phyloP scores from a whole-genome alignment of 2,797 vertebrate species.

The Neoniphon sammara region DNA sequence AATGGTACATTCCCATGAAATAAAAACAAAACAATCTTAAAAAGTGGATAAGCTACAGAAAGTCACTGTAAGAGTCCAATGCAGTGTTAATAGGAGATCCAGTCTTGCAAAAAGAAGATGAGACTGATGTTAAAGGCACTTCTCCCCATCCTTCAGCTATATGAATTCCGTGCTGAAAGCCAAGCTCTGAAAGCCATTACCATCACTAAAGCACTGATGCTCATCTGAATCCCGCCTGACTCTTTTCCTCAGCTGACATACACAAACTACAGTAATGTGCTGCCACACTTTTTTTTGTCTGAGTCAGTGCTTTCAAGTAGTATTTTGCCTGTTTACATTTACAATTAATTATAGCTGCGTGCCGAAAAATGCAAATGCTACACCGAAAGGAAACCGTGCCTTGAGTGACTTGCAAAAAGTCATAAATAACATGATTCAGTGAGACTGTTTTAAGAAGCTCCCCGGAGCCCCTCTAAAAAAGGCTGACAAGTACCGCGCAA shows the following conservation, averaged over 20 bases:
- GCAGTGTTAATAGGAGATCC: too few species aligned
- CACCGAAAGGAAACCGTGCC: conserved; percentile 11
- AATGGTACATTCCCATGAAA: neutral
- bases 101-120: too few species aligned
- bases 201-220: neutral
- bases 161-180: too few species aligned
- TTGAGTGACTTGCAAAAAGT: conserved; percentile 35
- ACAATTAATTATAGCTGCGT: neutral
- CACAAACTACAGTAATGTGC: neutral
- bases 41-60: too few species aligned
- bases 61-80: neutral
- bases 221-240: neutral
- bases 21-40: too few species aligned
- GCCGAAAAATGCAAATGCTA: neutral
- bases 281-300: neutral
- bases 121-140: too few species aligned
- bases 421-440: conserved; percentile 40
- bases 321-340: conserved; percentile 11
- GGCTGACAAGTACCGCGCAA: neutral
- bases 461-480: conserved; percentile 49
- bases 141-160: too few species aligned
- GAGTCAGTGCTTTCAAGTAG: neutral
- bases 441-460: conserved; percentile 56
- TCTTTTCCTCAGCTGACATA: neutral
- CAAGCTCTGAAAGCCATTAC: neutral